A percentile compares a stretch with the other conserved stretches of the same genome.
These are phyloP conservation scores for Zygaena filipendulae DNA, from an alignment of 2,888 invertebrate species.

Conservation along the genomic window DNA sequence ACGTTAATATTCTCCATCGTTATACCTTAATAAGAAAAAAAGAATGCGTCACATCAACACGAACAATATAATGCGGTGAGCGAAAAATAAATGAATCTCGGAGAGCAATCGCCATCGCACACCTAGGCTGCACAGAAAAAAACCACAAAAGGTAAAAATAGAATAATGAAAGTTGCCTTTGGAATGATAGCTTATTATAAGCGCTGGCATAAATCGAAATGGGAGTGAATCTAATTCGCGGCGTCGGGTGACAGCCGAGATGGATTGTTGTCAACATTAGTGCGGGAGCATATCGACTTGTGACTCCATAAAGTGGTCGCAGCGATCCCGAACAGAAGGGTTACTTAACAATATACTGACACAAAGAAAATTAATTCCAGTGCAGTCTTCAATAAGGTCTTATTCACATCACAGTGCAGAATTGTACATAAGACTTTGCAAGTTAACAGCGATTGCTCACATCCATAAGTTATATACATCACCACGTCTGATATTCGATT, in stretches of 20 bases:
- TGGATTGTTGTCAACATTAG: slow-evolving; percentile 65
- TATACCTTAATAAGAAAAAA: slow-evolving; percentile 44
- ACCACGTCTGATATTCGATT: slow-evolving; percentile 51
- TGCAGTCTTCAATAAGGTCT: slow-evolving; percentile 25
- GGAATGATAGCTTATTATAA: slow-evolving; percentile 34
- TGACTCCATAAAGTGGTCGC: slow-evolving; percentile 35
- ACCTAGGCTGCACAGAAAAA: too few relatives aligned
- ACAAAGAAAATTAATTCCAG: slow-evolving; percentile 22
- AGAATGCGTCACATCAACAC: slow-evolving; percentile 32
- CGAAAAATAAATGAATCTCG: slow-evolving; percentile 51
- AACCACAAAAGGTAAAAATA: slow-evolving; percentile 14
- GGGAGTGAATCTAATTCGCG: slow-evolving; percentile 61
- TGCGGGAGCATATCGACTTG: slow-evolving; percentile 61
- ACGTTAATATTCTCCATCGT: slow-evolving; percentile 59
- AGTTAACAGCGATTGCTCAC: slow-evolving; percentile 21
- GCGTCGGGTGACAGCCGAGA: slow-evolving; percentile 60
- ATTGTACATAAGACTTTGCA: slow-evolving; percentile 3
- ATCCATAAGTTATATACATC: slow-evolving; percentile 38
- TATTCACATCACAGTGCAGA: slow-evolving; percentile 22
- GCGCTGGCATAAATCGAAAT: slow-evolving; percentile 56
- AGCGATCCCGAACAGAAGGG: slow-evolving; percentile 10
- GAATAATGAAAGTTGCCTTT: slow-evolving; percentile 33
- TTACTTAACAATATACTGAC: slow-evolving; percentile 11
- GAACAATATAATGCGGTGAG: slow-evolving; percentile 37
- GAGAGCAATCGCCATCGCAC: slow-evolving; percentile 42